Conservation (phyloP, 2,113 vertebrate genomes). For the Dromiciops gliroides region DNA sequence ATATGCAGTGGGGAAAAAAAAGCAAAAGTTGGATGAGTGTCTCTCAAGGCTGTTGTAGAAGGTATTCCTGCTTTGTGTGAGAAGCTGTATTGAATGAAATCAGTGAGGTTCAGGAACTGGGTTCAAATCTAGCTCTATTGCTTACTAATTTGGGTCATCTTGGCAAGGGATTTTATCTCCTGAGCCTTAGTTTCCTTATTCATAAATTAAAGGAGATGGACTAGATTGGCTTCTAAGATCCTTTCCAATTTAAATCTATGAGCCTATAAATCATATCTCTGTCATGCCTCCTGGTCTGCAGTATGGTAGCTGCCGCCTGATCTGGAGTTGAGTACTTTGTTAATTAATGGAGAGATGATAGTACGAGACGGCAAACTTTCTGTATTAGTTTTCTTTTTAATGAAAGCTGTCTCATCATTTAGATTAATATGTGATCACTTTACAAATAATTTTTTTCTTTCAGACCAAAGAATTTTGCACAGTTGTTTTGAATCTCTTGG, state of each 20-base stretch:
- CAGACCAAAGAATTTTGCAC: constrained; percentile 82
- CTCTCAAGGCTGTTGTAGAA: neutral
- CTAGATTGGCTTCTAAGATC: neutral
- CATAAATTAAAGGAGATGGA: neutral
- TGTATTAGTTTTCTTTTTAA: constrained; percentile 27
- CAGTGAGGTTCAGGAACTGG: too few relatives aligned
- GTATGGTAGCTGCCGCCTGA: neutral
- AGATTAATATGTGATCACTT: neutral
- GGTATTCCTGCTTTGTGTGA: neutral
- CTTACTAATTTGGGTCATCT: neutral
- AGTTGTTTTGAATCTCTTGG: constrained; percentile 84
- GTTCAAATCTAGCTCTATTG: neutral
- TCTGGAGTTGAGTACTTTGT: neutral
- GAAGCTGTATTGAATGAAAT: neutral
- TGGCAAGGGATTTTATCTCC: neutral
- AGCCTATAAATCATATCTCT: neutral
- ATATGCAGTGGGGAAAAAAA: neutral
- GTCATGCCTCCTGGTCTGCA: neutral
- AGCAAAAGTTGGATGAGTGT: neutral
- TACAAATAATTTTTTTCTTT: constrained; percentile 13
- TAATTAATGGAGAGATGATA: neutral
- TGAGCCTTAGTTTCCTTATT: neutral
- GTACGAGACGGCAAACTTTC: neutral
- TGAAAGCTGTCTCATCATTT: constrained; percentile 13
- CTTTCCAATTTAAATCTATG: neutral